Base-by-base conservation (phyloP, 2,888 invertebrate genomes). In the Venusia cambrica region DNA sequence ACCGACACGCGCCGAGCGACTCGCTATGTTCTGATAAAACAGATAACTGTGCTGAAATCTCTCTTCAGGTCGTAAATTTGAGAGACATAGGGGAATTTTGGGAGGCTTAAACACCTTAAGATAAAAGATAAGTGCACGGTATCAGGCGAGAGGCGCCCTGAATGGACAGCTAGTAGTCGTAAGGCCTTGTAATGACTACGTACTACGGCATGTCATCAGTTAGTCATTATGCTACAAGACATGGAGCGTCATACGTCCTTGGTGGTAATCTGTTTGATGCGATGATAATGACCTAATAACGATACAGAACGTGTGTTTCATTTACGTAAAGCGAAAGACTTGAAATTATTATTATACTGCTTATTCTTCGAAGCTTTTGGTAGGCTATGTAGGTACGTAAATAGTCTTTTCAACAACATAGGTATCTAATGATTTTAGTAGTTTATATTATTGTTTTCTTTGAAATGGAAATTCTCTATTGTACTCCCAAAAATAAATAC, bases 61-160 rank as follows among this genome's bases (percentile, higher is more conserved):
- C 78, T 67, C 68, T 65, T 77, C 61, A 59, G 68, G 74, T 83
- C 75, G 77, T 84, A 85, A 84, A 84, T 85, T 84, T 80, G 56
- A 69, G 68, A 79, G 72, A 73, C 77, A 71, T 69, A 57, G 60
- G 72, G 70, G 80, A 80, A 76, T 84, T 84, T 85, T 57, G 71
- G 80, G 77, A 67, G 83, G 85, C 83, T 84, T 85, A 44, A 84
- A 79, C 71, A 77, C 74, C 75, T 79, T 75, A 66, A 80, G 85
- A 87, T 87, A 85, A 84, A 74, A 79, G 85, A 85, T 87, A 87
- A 84, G 71, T 74, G 60, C 56, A 50, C 64, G 57, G 59, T 56
- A 57, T 50, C 48, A 57, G 27, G 34, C 53, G 57, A 67, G 71
- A 74, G 67, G 65, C 75, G 58, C 69, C 63, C 61, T 57, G 57